Evolutionary conservation across 2,113 vertebrate genomes (phyloP).

Genomic region (Neodon shergylaensis): DNA sequence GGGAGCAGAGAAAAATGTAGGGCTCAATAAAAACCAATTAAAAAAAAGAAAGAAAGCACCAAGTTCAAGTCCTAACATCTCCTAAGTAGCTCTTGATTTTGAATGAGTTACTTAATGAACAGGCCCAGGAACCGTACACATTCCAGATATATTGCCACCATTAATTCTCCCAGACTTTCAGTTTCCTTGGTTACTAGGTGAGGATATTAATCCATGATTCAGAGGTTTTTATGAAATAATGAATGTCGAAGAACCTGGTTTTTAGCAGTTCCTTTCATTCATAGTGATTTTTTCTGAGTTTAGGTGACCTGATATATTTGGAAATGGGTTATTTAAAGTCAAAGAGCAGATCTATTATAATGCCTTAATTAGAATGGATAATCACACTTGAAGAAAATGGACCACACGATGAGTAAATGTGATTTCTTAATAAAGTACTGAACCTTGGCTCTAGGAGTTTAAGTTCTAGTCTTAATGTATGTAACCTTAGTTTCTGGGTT

Average conservation of each 20-base stretch:
- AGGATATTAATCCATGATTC: slow-evolving; percentile 1
- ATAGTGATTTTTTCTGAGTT: neutral
- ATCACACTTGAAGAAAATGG: slow-evolving; percentile 24
- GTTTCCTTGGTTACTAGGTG: slow-evolving; percentile 37
- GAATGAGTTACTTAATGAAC: neutral
- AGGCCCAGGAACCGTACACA: neutral
- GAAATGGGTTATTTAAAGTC: slow-evolving; percentile 49
- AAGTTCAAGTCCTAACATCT: neutral
- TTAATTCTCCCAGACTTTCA: neutral
- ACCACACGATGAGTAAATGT: neutral
- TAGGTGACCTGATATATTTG: slow-evolving; percentile 42
- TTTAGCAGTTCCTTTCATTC: slow-evolving; percentile 34
- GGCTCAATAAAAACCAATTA: too few relatives aligned
- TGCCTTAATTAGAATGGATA: slow-evolving; percentile 45
- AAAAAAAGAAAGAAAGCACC: neutral
- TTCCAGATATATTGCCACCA: neutral
- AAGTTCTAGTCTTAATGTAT: slow-evolving; percentile 26
- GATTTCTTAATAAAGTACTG: slow-evolving; percentile 31
- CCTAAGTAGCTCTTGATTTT: neutral
- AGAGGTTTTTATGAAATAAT: slow-evolving; percentile 32
- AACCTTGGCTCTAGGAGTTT: neutral
- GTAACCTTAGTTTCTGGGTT: neutral
- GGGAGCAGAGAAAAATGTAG: too few relatives aligned
- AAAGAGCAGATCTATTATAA: slow-evolving; percentile 33
- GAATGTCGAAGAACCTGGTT: neutral